Evolutionary conservation across 2,888 invertebrate species (phyloP), one percentile per base, ranked within the genome.

Genomic region (Punctoribates punctum): DNA sequence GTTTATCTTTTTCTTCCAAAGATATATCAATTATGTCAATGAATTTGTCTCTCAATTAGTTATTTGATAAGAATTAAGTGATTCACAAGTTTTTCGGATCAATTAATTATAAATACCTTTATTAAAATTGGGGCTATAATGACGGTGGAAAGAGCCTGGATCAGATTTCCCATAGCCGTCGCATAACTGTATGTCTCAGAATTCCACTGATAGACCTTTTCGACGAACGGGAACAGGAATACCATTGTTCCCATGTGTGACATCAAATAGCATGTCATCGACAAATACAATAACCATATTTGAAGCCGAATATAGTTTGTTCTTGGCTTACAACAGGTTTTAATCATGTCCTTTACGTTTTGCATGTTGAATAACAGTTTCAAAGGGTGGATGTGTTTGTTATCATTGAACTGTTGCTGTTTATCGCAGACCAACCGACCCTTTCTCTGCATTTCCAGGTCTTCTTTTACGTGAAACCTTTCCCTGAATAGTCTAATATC

Each of bases 151-250:
- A 65, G n/a, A 15, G 70, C 34, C 23, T 34, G 73, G 57, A 76
- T 38, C 3, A 51, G 15, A 27, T 38, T 29, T n/a, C 38, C 70
- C 1, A 75, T 29, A 0, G 75, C 70, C 0, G 38, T n/a, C 1
- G 48, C 48, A 25, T 48, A 51, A 67, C 75, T 75, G 23, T 74
- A 76, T 2, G 11, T 25, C 17, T 57, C 51, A 2, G 76, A 54
- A 51, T 54, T 25, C 76, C 76, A 76, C 15, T 38, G 8, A 62
- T 73, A 76, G 6, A 74, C 38, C 29, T 73, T 73, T 46, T 76
- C 73, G 6, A 38, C 62, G 48, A 73, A 76, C 15, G 60, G 65
- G n/a, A 51, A 73, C 1, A 75, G 25, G 23, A 75, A 75, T 8
- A 51, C 38, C 9, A n/a, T 9, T 1, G 72, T 25, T 1, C 72